Percentiles rank a stretch among this genome's conserved stretches.
These are phyloP conservation scores for Wasmannia auropunctata DNA, from an alignment of 1,140 invertebrate genomes.

Conservation along the genomic window DNA sequence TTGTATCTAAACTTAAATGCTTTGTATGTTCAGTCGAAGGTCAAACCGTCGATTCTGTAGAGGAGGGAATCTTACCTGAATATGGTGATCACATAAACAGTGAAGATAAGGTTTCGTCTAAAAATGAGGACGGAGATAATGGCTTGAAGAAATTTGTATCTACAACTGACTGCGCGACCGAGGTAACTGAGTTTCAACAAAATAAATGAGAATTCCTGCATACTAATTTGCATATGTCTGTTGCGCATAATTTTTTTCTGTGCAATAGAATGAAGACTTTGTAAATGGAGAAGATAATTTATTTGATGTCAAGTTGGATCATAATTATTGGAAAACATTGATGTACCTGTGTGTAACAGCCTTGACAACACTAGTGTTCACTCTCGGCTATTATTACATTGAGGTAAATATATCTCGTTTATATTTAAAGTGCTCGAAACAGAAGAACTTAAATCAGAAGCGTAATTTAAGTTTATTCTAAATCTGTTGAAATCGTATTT, in stretches of 20 bases:
- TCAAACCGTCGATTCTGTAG: conserved; percentile 23
- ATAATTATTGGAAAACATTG: conserved; percentile 79
- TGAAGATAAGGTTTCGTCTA: conserved; percentile 53
- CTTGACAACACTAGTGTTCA: conserved; percentile 89
- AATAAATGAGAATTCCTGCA: too few species aligned
- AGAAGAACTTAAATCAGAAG: background rate
- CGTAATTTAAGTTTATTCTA: background rate
- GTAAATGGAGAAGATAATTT: conserved; percentile 69
- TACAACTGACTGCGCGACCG: too few species aligned
- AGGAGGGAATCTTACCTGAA: conserved; percentile 41
- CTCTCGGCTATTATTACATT: conserved; percentile 91
- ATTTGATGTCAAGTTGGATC: conserved; percentile 62
- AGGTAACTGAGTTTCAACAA: too few species aligned
- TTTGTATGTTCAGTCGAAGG: conserved; percentile 58
- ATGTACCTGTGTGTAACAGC: conserved; percentile 87
- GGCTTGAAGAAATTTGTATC: background rate
- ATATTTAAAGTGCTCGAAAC: background rate
- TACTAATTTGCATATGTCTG: background rate
- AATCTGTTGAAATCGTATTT: background rate
- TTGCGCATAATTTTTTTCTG: conserved; percentile 33
- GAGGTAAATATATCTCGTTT: conserved; percentile 81
- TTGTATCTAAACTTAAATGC: conserved; percentile 14
- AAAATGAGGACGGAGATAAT: conserved; percentile 4
- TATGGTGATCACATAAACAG: conserved; percentile 32
- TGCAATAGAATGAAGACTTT: conserved; percentile 58